These are phyloP conservation scores for Tribolium freemani DNA, from an alignment of 2,888 invertebrate genomes.

Conservation along the genomic window DNA sequence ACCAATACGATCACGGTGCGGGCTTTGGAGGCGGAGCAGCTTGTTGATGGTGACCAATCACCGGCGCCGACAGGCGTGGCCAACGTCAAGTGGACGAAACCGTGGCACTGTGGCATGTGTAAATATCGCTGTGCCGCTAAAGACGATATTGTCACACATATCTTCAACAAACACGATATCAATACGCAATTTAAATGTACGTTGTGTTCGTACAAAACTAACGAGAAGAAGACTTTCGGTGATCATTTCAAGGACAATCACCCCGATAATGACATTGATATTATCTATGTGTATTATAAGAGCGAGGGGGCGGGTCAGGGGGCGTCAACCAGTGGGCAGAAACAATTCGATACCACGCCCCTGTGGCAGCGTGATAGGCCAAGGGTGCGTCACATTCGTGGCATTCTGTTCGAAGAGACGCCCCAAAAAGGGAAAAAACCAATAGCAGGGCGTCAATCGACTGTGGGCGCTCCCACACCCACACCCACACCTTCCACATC, in stretches of 20 bases:
- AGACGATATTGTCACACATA: slow-evolving; percentile 75
- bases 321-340: slow-evolving; percentile 40
- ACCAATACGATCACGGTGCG: slow-evolving; percentile 68
- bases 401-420: slow-evolving; percentile 72
- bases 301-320: slow-evolving; percentile 52
- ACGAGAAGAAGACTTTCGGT: slow-evolving; percentile 72
- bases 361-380: slow-evolving; percentile 75
- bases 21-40: slow-evolving; percentile 64
- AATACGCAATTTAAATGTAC: slow-evolving; percentile 81
- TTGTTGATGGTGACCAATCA: slow-evolving; percentile 47
- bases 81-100: slow-evolving; percentile 71
- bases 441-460: background rate
- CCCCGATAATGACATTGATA: slow-evolving; percentile 65
- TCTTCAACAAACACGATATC: slow-evolving; percentile 73
- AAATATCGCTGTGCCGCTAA: slow-evolving; percentile 74
- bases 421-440: slow-evolving; percentile 53
- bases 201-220: slow-evolving; percentile 74
- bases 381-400: slow-evolving; percentile 70
- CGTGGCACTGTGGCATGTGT: slow-evolving; percentile 82
- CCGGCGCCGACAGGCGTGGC: background rate
- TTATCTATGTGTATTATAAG: slow-evolving; percentile 73
- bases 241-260: slow-evolving; percentile 76
- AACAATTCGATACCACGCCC: slow-evolving; percentile 72
- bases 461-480: too few relatives aligned
- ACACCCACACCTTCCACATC: background rate